Conservation (phyloP, 2,888 invertebrate genomes). For the Temnothorax unifasciatus region DNA sequence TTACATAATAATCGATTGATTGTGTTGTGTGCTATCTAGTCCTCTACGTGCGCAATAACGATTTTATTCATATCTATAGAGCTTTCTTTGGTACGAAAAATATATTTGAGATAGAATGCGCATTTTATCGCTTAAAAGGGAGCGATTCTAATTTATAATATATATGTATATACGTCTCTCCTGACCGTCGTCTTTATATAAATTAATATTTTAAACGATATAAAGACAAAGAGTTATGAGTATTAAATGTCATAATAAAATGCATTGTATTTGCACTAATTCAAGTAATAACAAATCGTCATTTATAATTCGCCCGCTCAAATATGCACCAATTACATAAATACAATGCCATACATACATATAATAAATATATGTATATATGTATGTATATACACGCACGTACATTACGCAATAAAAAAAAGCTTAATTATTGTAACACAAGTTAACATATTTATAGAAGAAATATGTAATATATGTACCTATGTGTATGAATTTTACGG, state of each 20-base stretch:
- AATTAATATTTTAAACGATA: constrained; percentile 54
- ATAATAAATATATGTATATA: neutral
- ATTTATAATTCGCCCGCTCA: neutral
- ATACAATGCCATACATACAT: constrained; percentile 14
- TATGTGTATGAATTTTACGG: constrained; percentile 20
- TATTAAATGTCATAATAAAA: constrained; percentile 79
- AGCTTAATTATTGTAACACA: constrained; percentile 26
- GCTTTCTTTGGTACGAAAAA: constrained; percentile 56
- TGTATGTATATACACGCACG: neutral
- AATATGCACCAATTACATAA: constrained; percentile 8
- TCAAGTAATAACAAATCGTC: constrained; percentile 42
- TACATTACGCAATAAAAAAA: constrained; percentile 25
- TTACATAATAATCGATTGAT: constrained; percentile 51
- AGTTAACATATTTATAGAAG: constrained; percentile 24
- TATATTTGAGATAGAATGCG: constrained; percentile 53
- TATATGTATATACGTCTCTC: constrained; percentile 21
- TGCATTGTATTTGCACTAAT: constrained; percentile 75
- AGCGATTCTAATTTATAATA: constrained; percentile 51
- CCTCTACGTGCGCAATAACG: constrained; percentile 52
- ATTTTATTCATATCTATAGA: constrained; percentile 54
- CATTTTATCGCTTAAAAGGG: constrained; percentile 47
- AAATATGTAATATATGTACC: neutral
- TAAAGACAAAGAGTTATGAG: constrained; percentile 71
- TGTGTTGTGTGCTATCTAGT: constrained; percentile 46
- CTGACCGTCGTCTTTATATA: constrained; percentile 39